Base-by-base conservation (phyloP, 2,888 invertebrate genomes). In the Meteorus colon region DNA sequence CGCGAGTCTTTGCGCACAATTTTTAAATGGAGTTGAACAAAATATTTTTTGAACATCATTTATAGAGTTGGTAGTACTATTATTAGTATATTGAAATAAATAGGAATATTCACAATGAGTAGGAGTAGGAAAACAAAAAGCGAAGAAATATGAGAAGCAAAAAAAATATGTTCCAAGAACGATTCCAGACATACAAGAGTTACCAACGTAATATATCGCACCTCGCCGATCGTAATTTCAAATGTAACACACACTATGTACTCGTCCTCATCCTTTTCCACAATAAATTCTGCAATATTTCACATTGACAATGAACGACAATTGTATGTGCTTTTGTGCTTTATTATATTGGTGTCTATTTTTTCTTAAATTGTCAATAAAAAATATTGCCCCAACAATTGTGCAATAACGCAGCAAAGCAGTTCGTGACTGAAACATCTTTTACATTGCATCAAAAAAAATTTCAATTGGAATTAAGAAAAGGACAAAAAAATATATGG, bases 121-220 rank as follows among this genome's bases (percentile, higher is more conserved):
- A 55, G 24, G n/a, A 55, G 19, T 19, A 55, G n/a, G 6, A 19
- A 19, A 27, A 37, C 4, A 65, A 19, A 27, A 63, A n/a, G 4
- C 16, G 29, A 31, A 63, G 16, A 63, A 34, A 19, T 41, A 41
- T 41, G 12, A 12, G 8, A 10, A 12, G 41, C 2, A 63, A n/a
- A 55, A 55, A 55, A 55, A 19, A n/a, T n/a, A 55, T 55, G 4
- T 72, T 75, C 48, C 55, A 60, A 66, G 60, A 68, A 60, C 45
- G 59, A 71, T 75, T 75, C 29, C 75, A 55, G 65, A 66, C 65
- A 67, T 59, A 70, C 70, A 71, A 75, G 75, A 65, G 55, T 66
- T 75, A 41, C 27, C 45, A 72, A 72, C 72, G 48, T 72, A 72
- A 72, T 63, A 63, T 72, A 72, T 72, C 41, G 72, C 72, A 62